A percentile compares a stretch with the other conserved stretches of the same genome.
phyloP scores from a whole-genome alignment of 2,888 invertebrate species.

The Stenodema calcarata region DNA sequence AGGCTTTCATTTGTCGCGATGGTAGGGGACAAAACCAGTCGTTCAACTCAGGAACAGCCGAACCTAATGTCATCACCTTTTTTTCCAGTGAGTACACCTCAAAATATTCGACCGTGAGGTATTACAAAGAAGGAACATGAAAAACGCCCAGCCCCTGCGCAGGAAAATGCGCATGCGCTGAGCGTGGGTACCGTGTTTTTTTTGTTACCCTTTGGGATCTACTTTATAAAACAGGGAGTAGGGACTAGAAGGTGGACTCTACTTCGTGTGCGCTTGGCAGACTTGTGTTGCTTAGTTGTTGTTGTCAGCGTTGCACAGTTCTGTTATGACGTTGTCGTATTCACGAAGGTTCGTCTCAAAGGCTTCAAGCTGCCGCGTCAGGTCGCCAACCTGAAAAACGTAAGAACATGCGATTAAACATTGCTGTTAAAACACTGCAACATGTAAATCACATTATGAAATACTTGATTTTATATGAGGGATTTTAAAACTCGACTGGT shows the following conservation, averaged over 20 bases:
- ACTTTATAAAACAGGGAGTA: not conserved
- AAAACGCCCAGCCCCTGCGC: not conserved
- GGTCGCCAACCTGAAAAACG: slow-evolving; percentile 64
- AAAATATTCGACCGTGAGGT: not conserved
- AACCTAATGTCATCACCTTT: not conserved
- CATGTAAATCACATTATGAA: no score
- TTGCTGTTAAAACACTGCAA: no score
- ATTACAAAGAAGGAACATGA: not conserved
- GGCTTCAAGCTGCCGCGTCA: slow-evolving; percentile 74
- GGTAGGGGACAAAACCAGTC: not conserved
- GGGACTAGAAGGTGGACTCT: slow-evolving; percentile 15
- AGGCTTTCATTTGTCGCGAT: not conserved
- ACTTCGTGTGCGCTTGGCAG: not conserved
- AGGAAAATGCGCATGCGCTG: not conserved
- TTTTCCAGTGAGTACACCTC: not conserved
- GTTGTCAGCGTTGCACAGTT: slow-evolving; percentile 64
- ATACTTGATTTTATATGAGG: no score
- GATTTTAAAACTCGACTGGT: no score
- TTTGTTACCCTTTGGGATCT: not conserved
- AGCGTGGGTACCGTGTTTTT: not conserved
- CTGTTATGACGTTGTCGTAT: slow-evolving; percentile 78
- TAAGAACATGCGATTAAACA: not conserved
- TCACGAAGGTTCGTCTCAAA: slow-evolving; percentile 78
- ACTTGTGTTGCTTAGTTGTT: slow-evolving; percentile 50
- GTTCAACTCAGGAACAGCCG: not conserved